Percentiles rank a stretch among this genome's conserved stretches.
Conservation (phyloP, 2,797 vertebrate genomes). For the Chanos chanos region DNA sequence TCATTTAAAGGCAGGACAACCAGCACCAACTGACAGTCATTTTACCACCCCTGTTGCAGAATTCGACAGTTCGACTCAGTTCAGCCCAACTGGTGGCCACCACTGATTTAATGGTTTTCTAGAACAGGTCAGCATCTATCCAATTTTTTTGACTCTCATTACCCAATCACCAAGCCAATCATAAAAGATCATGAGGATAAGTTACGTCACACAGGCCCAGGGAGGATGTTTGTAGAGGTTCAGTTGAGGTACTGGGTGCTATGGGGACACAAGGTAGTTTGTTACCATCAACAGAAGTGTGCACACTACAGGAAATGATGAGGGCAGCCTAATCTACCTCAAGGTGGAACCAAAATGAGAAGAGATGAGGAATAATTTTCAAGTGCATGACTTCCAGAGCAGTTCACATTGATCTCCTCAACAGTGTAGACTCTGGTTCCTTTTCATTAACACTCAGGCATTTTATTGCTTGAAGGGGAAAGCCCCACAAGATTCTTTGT, state of each 20-base stretch:
- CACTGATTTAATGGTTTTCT: neutral
- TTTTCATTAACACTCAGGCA: no score
- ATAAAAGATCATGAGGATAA: constrained; percentile 1
- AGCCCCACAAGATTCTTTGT: no score
- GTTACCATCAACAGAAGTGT: neutral
- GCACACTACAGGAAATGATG: constrained; percentile 9
- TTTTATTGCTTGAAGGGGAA: no score
- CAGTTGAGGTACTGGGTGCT: constrained; percentile 11
- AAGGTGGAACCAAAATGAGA: no score
- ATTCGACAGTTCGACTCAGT: neutral
- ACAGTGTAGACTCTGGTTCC: neutral
- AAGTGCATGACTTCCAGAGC: neutral
- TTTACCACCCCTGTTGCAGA: constrained; percentile 8
- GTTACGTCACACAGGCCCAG: constrained; percentile 9
- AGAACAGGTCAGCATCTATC: neutral
- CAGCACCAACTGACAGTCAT: neutral
- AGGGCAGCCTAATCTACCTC: neutral
- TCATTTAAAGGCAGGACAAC: neutral
- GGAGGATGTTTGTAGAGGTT: constrained; percentile 17
- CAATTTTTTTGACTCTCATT: constrained; percentile 10
- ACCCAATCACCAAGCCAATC: constrained; percentile 11
- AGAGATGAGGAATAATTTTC: no score
- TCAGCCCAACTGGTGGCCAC: constrained; percentile 14
- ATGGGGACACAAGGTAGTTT: neutral
- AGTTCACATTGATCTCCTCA: neutral